Evolutionary conservation across 2,888 invertebrate species (phyloP).

Genomic region (Anarsia innoxiella): DNA sequence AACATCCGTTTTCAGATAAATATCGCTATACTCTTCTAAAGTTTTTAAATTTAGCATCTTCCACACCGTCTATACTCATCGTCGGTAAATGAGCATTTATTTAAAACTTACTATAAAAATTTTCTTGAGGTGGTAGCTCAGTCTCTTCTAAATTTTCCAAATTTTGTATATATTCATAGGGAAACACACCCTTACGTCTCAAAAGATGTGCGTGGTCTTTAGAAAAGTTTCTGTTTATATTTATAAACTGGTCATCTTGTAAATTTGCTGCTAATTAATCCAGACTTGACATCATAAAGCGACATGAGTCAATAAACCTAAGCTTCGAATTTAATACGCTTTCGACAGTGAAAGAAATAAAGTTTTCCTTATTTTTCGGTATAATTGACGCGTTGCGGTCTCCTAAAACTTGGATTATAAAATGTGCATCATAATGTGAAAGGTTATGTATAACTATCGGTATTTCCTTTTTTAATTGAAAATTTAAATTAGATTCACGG

Average conservation of each 20-base stretch:
- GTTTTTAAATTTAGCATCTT: constrained; percentile 9
- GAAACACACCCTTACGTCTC: constrained; percentile 14
- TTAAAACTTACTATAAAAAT: constrained; percentile 14
- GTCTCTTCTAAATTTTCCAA: constrained; percentile 4
- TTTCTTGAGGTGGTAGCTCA: constrained; percentile 6
- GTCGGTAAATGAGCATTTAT: constrained; percentile 1
- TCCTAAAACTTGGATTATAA: constrained; percentile 4
- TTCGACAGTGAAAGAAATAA: constrained; percentile 7
- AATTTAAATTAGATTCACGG: constrained; percentile 5
- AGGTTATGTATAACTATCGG: constrained; percentile 12
- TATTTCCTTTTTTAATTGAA: background rate
- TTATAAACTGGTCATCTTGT: constrained; percentile 11
- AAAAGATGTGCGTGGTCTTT: constrained; percentile 6
- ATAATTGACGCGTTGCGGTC: too few relatives aligned
- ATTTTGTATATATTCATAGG: constrained; percentile 14
- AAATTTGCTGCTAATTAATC: constrained; percentile 11
- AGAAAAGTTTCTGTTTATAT: constrained; percentile 1
- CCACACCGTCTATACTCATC: constrained; percentile 15
- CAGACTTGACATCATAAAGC: constrained; percentile 7
- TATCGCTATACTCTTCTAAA: constrained; percentile 14
- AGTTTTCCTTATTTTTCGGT: constrained; percentile 11
- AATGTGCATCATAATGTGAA: constrained; percentile 11
- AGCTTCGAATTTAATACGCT: background rate
- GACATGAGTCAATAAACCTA: constrained; percentile 5
- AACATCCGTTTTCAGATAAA: constrained; percentile 16